Evolutionary conservation across 2,888 invertebrate species (phyloP), one percentile per base, ranked within the genome.

Genomic region (Mimachlamys varia): DNA sequence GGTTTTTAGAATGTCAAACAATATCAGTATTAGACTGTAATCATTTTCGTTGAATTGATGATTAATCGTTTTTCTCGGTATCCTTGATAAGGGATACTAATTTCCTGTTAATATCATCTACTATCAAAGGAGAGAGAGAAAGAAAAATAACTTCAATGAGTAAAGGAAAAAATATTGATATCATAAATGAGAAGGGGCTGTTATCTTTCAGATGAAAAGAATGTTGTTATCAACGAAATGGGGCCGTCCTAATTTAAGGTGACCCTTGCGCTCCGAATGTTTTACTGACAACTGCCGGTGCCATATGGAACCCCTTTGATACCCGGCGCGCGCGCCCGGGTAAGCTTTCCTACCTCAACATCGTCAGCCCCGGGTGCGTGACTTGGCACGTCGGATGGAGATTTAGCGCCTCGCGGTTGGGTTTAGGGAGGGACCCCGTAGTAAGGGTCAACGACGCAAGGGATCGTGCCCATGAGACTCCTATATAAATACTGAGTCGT

Each of bases 351-450:
- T 76, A 13, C 33, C 76, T 15, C 27, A 15, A 33, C 15, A 33
- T 76, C 17, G 76, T 76, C 76, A 76, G 76, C 27, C 89, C 38
- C 88, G 44, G 89, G 89, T 87, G 58, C 90, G 90, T 90, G 90
- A 90, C 90, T 87, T 87, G 53, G 88, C 90, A 90, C 88, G 87
- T 89, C 58, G 87, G 89, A 50, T 49, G 87, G 49, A 4, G 44
- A 87, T 89, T 89, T 87, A 17, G 76, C 76, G 27, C 76, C 27
- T 3, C 4, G 76, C 76, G 33, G 76, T 33, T 27, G 76, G 76
- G 76, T 76, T 33, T 33, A 33, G 76, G 76, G 33, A 76, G 76
- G 76, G 33, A 19, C 33, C 76, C 33, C 27, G 33, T 27, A 10
- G 33, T 33, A 76, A 33, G 76, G 76, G 27, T 76, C 76, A 76